These are phyloP conservation scores for Colinus virginianus DNA, from an alignment of 2,113 vertebrate species.

Conservation along the genomic window DNA sequence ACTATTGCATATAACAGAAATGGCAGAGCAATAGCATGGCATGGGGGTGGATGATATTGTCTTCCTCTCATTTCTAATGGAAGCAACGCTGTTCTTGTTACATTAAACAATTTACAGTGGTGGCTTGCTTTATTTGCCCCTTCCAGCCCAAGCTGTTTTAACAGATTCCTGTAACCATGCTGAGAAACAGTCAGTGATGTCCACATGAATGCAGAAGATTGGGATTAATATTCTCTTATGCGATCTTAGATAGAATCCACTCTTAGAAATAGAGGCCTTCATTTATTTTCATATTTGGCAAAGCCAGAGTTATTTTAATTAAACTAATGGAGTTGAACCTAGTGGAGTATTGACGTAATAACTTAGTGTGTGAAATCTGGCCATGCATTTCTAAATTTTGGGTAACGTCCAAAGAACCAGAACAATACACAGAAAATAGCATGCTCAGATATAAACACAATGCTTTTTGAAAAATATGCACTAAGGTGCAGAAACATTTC, in stretches of 20 bases:
- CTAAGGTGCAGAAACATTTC: neutral
- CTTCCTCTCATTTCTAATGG: neutral
- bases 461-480: neutral
- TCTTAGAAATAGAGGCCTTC: neutral
- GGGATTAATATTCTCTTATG: neutral
- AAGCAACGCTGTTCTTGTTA: neutral
- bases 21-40: neutral
- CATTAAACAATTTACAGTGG: neutral
- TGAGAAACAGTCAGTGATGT: neutral
- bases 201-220: neutral
- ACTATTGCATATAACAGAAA: neutral
- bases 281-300: neutral
- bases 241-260: neutral
- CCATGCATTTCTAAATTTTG: neutral
- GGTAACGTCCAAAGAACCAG: neutral
- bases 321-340: neutral
- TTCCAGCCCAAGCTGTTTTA: neutral
- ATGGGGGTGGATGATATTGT: neutral
- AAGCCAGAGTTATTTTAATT: neutral
- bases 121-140: neutral
- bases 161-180: neutral
- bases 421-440: neutral
- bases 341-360: neutral
- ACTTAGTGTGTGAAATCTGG: neutral
- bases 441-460: neutral